Base-by-base conservation (phyloP, 2,888 invertebrate species). In the Pterostichus madidus region DNA sequence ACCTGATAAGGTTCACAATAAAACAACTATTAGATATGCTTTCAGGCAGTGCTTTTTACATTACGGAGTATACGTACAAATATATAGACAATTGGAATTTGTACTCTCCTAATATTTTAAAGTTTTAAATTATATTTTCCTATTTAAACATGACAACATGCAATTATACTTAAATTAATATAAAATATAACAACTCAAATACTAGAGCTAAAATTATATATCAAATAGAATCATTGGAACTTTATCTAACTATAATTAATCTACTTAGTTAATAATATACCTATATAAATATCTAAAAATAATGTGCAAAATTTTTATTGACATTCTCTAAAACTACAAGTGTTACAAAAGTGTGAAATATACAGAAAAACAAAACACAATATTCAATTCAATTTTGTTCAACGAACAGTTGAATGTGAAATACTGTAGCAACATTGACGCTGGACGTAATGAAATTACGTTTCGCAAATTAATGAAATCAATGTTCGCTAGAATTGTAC, bases 391-490 rank as follows among this genome's bases (percentile, higher is more conserved):
- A n/a, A n/a, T 64, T 64, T 35, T 49, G 49, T 35, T 64, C 64
- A 64, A 64, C 35, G 64, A 64, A 32, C 64, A 64, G 64, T 64
- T n/a, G 35, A 35, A 35, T 13, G 32, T 64, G 31, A 31, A 64
- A 64, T 64, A 31, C 64, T 32, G 64, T 32, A 64, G n/a, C 64
- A 64, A 64, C 64, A 64, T 64, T n/a, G 35, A 64, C 59, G 11
- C 24, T 59, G 24, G 24, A 64, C 64, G 64, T 64, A 64, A 64
- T 64, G 64, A 64, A 64, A 64, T 64, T 64, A 35, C 64, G 64
- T 64, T 32, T 64, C 64, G 31, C 64, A 64, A 64, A 64, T 64
- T 64, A 64, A 64, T 64, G 32, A 64, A 64, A 64, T 64, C 64
- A 64, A 64, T 64, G 64, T 64, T 32, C 64, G 64, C 64, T 64